Base-by-base conservation (phyloP, 1,140 invertebrate genomes). In the Meloidogyne exigua region DNA sequence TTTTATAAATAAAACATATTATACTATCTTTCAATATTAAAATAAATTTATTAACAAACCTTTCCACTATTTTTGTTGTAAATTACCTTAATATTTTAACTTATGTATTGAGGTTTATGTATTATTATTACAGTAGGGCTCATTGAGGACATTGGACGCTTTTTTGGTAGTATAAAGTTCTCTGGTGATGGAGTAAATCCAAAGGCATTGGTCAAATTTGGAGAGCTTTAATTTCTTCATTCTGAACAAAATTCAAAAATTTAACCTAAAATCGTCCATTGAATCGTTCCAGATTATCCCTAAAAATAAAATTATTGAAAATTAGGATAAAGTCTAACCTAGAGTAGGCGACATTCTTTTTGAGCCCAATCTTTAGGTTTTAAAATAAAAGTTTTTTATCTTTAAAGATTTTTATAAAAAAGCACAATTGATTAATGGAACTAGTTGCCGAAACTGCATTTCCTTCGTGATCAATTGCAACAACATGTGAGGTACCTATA, bases 361-460 rank as follows among this genome's bases (percentile, higher is more conserved):
- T 25, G 77, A 69, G 13, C 93, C 94, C 87, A 92, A 94, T 85
- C 93, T 94, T 83, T 39, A 39, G 10, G 9, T 39, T 39, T 39
- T 39, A 39, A 78, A 87, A 84, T 70, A 10, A 26, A 10, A 1
- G 9, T 69, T 28, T 7, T 77, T 77, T 23, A 78, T n/a, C 11
- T 42, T 76, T 49, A 76, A 15, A 32, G n/a, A 23, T 39, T 39
- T 39, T 39, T 67, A 67, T 28, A 7, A 18, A 13, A 23, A 81
- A 13, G 1, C 36, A 79, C 77, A 79, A 62, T 65, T 80, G 76
- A 88, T 98, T 98, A 11, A 98, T 91, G 10, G 94, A 95, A 84
- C 93, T 94, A 1, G 95, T 98, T 28, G 93, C 91, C 0, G 94
- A 92, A 11, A 97, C 93, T 23, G 94, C 96, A 89, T 96, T 93